Base-by-base conservation (phyloP, 2,888 invertebrate species). In the Cremastinae sp. region DNA sequence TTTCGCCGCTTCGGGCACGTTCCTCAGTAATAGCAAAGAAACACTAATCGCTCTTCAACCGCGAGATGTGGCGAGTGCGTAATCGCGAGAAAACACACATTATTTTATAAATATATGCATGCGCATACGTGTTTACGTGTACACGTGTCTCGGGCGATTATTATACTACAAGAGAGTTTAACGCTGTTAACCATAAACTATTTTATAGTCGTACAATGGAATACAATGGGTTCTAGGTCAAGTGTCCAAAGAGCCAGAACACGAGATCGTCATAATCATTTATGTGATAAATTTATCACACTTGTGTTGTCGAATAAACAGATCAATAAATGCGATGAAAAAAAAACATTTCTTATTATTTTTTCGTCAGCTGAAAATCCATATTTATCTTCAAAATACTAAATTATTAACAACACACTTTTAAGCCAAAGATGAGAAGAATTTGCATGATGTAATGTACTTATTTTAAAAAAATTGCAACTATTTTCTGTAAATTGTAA, bases 1-100 rank as follows among this genome's bases (percentile, higher is more conserved):
- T 69, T 78, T 73, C 56, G 74, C 69, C 64, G 74, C 69, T 79
- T 73, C 75, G 65, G 66, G 75, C 80, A 80, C 79, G 80, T 79
- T 75, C 76, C 58, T 53, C 72, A 5, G 62, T 79, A 79, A 79
- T 78, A 79, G 79, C 79, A 79, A 77, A 78, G 79, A 80, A 78
- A 73, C 59, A 62, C 76, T 74, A 78, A 78, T 73, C 62, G 51
- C 62, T 56, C 56, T 41, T 68, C 43, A 35, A 59, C 16, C 62
- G 51, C 45, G 72, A 69, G 55, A 58, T 49, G 49, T 45, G 16
- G 39, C 43, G 61, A 62, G 62, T 65, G 55, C 47, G 65, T 65
- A 76, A 72, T 65, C 56, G 68, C 53, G 58, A 53, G 61, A 28
- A 55, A 22, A 39, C 18, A 22, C 12, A 43, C 7, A 53, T 0